Evolutionary conservation across 2,888 invertebrate genomes (phyloP).

Genomic region (Zaprionus lineosus): DNA sequence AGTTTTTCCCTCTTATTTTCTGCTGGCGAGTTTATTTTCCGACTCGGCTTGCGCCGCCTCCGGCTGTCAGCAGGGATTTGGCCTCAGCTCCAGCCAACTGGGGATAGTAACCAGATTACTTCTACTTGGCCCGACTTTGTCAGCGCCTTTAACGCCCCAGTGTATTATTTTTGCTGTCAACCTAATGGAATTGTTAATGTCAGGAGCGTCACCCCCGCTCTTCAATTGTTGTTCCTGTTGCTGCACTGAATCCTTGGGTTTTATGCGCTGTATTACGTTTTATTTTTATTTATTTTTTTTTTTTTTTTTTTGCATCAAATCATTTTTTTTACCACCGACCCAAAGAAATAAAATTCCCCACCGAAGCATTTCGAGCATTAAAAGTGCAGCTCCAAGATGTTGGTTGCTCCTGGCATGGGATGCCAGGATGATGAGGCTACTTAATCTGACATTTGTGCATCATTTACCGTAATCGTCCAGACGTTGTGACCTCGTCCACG

Average conservation of each 20-base stretch:
- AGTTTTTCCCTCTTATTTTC: conserved; percentile 21
- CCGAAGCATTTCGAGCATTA: conserved; percentile 23
- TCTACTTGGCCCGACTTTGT: conserved; percentile 19
- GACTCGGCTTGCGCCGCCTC: background rate
- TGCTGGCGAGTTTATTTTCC: conserved; percentile 26
- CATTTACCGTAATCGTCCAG: conserved; percentile 65
- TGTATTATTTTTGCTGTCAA: conserved; percentile 32
- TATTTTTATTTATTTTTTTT: conserved; percentile 17
- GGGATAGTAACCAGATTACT: conserved; percentile 52
- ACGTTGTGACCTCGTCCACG: conserved; percentile 19
- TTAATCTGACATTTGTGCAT: conserved; percentile 63
- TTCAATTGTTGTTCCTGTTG: conserved; percentile 4
- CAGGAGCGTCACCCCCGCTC: background rate
- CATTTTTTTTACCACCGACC: conserved; percentile 17
- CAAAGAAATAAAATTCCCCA: conserved; percentile 34
- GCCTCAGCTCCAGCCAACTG: conserved; percentile 29
- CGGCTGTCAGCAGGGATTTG: conserved; percentile 63
- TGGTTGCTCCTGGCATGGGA: conserved; percentile 7
- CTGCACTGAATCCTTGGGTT: too few species aligned
- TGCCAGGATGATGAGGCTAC: conserved; percentile 39
- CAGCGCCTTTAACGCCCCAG: conserved; percentile 21
- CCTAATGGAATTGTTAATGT: conserved; percentile 72
- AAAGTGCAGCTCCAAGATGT: conserved; percentile 12
- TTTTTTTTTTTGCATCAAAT: conserved; percentile 22
- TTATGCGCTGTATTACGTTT: too few species aligned